Evolutionary conservation across 2,888 invertebrate species (phyloP), one percentile per base, ranked within the genome.

Genomic region (Drosophila yooni): DNA sequence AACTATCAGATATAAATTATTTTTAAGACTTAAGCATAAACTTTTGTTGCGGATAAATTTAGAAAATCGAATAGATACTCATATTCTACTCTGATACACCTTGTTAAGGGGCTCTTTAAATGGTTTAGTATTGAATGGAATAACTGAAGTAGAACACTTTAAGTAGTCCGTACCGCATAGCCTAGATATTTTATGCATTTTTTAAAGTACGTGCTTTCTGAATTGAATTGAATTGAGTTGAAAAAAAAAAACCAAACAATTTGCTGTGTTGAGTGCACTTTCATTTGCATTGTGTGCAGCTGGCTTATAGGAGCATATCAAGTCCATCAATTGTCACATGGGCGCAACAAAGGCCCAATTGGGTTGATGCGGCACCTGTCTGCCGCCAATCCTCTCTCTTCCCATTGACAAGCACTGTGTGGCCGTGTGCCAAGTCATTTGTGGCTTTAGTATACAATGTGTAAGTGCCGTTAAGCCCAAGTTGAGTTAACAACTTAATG

Each of bases 311-410:
- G 71, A 71, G 61, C 80, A 79, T 71, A 64, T 64, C 77, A 71
- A 71, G 71, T 76, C 71, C 33, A 76, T 80, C 80, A 79, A 66
- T 71, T 78, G 80, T 78, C 79, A 65, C 75, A 57, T 43, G 50
- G 65, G 61, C 48, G 64, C 64, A 61, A 76, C 68, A 74, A 76
- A 64, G 40, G 25, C 27, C 62, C 76, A 70, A 70, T 75, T 79
- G 71, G 71, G 68, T 71, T 70, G 67, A 75, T 62, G 80, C 57
- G 53, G 27, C 62, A 57, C 62, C 33, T 76, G 54, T 62, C 65
- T 71, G 65, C 27, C 63, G 65, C 27, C 63, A 72, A 66, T 66
- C 60, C 54, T 11, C 36, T 50, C 40, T 40, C 29, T 46, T 31
- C 34, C 54, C 62, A 62, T 59, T 72, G 61, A 54, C 53, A 27